phyloP scores from a whole-genome alignment of 2,113 vertebrate genomes.

The Callipepla californica region DNA sequence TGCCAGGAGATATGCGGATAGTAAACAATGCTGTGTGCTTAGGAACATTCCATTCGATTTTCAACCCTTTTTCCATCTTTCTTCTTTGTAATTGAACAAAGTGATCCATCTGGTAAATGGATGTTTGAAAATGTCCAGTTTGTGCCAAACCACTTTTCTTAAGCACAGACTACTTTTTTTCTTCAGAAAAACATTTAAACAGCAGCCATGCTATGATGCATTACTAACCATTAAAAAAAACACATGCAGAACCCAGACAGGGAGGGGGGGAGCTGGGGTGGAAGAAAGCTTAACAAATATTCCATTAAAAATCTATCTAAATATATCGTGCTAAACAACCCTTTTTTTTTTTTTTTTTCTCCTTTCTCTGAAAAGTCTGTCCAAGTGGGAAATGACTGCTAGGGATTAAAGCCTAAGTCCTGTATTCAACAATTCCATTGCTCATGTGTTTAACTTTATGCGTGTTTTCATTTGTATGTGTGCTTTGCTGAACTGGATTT shows the following conservation, averaged over 20 bases:
- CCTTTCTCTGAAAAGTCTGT: not conserved
- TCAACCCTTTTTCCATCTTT: conserved; percentile 47
- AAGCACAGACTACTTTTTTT: conserved; percentile 64
- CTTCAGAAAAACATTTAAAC: conserved; percentile 65
- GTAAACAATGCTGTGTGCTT: conserved; percentile 75
- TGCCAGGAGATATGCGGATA: conserved; percentile 65
- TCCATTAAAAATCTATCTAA: conserved; percentile 50
- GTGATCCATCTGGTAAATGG: conserved; percentile 79
- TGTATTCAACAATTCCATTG: not conserved
- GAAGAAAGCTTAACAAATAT: conserved; percentile 54
- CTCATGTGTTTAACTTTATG: not conserved
- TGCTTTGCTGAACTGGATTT: not conserved
- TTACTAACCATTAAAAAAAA: conserved; percentile 48
- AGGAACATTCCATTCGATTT: conserved; percentile 74
- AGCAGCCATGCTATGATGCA: conserved; percentile 40
- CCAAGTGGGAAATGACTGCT: conserved; percentile 13
- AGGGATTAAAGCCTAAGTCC: not conserved
- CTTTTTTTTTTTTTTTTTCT: not conserved
- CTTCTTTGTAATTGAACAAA: conserved; percentile 69
- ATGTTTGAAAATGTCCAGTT: conserved; percentile 72
- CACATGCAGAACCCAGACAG: conserved; percentile 36
- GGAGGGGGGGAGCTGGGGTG: not conserved
- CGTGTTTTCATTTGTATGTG: not conserved
- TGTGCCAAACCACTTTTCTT: conserved; percentile 77
- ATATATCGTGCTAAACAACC: not conserved